Conservation (phyloP, 2,113 vertebrate species). For the Trematomus loennbergii region DNA sequence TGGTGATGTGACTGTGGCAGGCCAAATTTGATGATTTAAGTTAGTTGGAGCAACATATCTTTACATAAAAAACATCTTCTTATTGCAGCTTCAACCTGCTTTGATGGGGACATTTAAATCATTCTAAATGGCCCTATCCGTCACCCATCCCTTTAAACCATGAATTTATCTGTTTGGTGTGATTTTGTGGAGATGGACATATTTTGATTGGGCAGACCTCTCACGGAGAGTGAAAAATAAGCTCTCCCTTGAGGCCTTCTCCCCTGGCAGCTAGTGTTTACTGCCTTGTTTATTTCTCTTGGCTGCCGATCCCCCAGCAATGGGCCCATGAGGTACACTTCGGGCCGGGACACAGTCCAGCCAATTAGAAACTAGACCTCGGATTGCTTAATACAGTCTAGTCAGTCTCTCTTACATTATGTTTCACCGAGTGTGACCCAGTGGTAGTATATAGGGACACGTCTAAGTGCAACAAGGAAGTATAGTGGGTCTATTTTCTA, state of each 20-base stretch:
- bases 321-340: constrained; percentile 61
- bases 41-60: neutral
- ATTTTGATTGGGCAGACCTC: constrained; percentile 39
- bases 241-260: constrained; percentile 36
- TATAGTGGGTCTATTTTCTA: constrained; percentile 18
- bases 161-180: constrained; percentile 15
- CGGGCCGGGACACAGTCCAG: constrained; percentile 42
- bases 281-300: constrained; percentile 71
- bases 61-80: neutral
- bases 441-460: neutral
- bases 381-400: constrained; percentile 17
- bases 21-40: neutral
- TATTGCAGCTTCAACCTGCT: neutral
- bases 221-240: constrained; percentile 52
- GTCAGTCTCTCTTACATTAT: constrained; percentile 22
- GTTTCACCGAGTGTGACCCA: constrained; percentile 28
- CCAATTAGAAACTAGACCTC: constrained; percentile 28
- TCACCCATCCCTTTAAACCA: constrained; percentile 16
- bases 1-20: neutral
- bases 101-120: constrained; percentile 11
- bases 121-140: constrained; percentile 14
- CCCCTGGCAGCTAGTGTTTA: constrained; percentile 60
- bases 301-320: constrained; percentile 52
- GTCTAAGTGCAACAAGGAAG: constrained; percentile 1
- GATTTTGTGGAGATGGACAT: constrained; percentile 41